Conservation (phyloP, 2,113 vertebrate species). For the Procavia capensis region DNA sequence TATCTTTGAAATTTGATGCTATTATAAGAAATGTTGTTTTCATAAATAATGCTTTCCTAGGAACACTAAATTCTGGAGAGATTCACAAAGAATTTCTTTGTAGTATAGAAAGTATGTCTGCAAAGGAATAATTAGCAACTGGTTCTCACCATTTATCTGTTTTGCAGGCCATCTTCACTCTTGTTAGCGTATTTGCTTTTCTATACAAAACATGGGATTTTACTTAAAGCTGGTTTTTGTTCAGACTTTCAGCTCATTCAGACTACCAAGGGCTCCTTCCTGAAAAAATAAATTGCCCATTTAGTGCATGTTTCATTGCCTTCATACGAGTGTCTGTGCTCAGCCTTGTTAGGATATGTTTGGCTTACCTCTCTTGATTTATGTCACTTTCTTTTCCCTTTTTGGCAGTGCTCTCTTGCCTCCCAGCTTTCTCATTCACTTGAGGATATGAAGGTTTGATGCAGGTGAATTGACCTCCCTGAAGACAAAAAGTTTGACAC, state of each 20-base stretch:
- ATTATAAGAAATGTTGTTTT: background rate
- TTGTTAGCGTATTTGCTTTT: background rate
- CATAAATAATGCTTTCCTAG: background rate
- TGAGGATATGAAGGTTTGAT: slow-evolving; percentile 42
- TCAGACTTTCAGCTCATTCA: slow-evolving; percentile 5
- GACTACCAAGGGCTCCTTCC: background rate
- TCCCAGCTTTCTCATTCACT: slow-evolving; percentile 63
- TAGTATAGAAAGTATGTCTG: background rate
- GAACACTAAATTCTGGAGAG: background rate
- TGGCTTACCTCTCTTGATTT: slow-evolving; percentile 67
- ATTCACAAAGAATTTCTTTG: background rate
- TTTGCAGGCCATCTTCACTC: background rate
- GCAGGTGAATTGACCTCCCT: background rate
- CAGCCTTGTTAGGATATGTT: slow-evolving; percentile 22
- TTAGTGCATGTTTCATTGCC: slow-evolving; percentile 43
- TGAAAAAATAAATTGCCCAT: slow-evolving; percentile 42
- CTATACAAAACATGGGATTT: background rate
- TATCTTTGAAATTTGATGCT: background rate
- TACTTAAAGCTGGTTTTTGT: background rate
- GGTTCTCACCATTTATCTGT: background rate
- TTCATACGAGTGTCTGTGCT: slow-evolving; percentile 33
- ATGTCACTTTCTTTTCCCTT: slow-evolving; percentile 53
- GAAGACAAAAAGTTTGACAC: slow-evolving; percentile 14
- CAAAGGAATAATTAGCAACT: background rate
- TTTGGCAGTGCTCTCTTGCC: background rate